phyloP scores from a whole-genome alignment of 2,113 vertebrate genomes.

The Ramphastos sulfuratus region DNA sequence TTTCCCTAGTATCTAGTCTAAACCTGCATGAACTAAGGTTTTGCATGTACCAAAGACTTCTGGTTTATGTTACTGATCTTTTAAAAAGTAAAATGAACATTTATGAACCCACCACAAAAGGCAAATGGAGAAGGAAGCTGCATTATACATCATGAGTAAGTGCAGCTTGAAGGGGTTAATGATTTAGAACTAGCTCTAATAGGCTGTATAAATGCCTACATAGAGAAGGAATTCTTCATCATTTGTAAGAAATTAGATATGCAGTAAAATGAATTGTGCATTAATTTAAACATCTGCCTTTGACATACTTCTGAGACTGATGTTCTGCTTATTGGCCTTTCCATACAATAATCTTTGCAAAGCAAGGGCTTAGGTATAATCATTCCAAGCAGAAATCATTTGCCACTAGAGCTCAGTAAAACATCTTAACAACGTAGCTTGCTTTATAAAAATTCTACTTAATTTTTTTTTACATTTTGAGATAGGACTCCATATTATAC shows the following conservation, averaged over 20 bases:
- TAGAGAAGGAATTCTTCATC: conserved; percentile 41
- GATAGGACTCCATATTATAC: not conserved
- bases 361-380: not conserved
- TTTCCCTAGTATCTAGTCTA: too few species aligned
- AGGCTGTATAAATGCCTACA: conserved; percentile 57
- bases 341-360: not conserved
- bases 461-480: not conserved
- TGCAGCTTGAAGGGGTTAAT: conserved; percentile 37
- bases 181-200: conserved; percentile 60
- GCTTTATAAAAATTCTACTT: not conserved
- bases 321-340: conserved; percentile 36
- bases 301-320: conserved; percentile 13
- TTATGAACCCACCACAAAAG: not conserved
- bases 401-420: not conserved
- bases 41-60: not conserved
- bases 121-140: conserved; percentile 8
- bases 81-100: conserved; percentile 1
- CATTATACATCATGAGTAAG: conserved; percentile 38
- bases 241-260: conserved; percentile 56
- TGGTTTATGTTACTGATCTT: conserved; percentile 25
- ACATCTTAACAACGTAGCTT: not conserved
- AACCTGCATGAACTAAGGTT: not conserved
- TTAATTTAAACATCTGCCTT: conserved; percentile 60
- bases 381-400: not conserved
- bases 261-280: conserved; percentile 51